Evolutionary conservation across 2,113 vertebrate genomes (phyloP).

Genomic region (Aix galericulata): DNA sequence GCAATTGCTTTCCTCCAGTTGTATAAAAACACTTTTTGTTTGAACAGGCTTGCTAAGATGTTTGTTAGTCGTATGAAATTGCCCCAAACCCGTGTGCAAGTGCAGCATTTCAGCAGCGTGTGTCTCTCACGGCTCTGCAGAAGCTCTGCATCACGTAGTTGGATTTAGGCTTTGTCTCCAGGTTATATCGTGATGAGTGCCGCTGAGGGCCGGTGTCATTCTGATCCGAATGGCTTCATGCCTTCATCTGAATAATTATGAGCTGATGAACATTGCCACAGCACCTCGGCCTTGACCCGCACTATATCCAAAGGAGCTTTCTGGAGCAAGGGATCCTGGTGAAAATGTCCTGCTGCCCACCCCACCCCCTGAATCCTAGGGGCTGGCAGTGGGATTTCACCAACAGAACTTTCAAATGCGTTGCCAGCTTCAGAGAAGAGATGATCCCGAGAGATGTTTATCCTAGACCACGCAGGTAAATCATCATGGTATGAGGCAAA

Average conservation of each 20-base stretch:
- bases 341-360: not conserved
- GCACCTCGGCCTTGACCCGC: not conserved
- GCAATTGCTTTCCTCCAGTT: not conserved
- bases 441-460: conserved; percentile 19
- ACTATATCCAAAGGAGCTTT: conserved; percentile 23
- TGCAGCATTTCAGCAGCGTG: not conserved
- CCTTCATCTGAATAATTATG: conserved; percentile 16
- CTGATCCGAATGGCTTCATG: not conserved
- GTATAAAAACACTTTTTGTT: not conserved
- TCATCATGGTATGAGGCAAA: not conserved
- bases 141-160: not conserved
- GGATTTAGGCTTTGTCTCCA: conserved; percentile 14
- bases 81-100: not conserved
- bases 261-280: not conserved
- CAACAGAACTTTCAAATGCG: conserved; percentile 16
- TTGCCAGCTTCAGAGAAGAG: conserved; percentile 42
- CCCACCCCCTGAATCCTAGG: not conserved
- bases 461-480: conserved; percentile 24
- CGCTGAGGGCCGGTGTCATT: not conserved
- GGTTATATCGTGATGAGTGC: not conserved
- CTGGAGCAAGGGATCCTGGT: conserved; percentile 40
- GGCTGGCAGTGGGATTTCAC: conserved; percentile 12
- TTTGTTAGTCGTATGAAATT: not conserved
- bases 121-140: not conserved
- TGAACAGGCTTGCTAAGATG: not conserved